These are phyloP conservation scores for Lineus longissimus DNA, from an alignment of 1,140 invertebrate species.

Conservation along the genomic window DNA sequence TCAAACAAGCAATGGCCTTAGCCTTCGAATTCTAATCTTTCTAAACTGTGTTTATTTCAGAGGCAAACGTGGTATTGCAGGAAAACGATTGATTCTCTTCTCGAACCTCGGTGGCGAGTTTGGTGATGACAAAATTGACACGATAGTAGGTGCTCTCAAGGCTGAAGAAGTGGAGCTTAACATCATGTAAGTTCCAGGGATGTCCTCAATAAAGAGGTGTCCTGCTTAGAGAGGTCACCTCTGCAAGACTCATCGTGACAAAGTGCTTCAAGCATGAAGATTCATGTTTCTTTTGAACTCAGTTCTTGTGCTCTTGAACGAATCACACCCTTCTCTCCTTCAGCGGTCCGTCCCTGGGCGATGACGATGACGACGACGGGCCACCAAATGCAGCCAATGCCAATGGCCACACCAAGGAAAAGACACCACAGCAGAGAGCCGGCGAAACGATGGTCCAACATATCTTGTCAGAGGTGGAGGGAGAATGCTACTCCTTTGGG, in stretches of 20 bases:
- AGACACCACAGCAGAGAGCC: slow-evolving; percentile 46
- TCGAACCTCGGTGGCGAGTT: slow-evolving; percentile 51
- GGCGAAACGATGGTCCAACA: slow-evolving; percentile 45
- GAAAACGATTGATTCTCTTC: slow-evolving; percentile 50
- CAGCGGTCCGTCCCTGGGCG: slow-evolving; percentile 44
- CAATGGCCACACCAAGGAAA: slow-evolving; percentile 39
- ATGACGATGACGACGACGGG: slow-evolving; percentile 33
- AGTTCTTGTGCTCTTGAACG: too few species aligned
- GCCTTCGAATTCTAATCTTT: too few species aligned
- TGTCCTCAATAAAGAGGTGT: too few species aligned
- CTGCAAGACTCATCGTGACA: neutral
- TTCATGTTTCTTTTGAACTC: neutral
- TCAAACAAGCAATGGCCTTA: too few species aligned
- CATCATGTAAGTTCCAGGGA: slow-evolving; percentile 56
- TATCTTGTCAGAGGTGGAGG: slow-evolving; percentile 44
- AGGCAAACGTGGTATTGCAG: slow-evolving; percentile 44
- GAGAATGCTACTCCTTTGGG: slow-evolving; percentile 43
- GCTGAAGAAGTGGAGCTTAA: slow-evolving; percentile 48
- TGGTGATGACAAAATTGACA: slow-evolving; percentile 51
- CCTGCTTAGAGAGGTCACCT: too few species aligned
- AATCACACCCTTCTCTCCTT: too few species aligned
- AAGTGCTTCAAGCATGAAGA: neutral
- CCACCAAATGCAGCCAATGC: slow-evolving; percentile 7
- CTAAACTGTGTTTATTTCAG: slow-evolving; percentile 28
- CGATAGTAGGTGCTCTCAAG: slow-evolving; percentile 47